Base-by-base conservation (phyloP, 1,140 invertebrate genomes). In the Drosophila pectinifera region DNA sequence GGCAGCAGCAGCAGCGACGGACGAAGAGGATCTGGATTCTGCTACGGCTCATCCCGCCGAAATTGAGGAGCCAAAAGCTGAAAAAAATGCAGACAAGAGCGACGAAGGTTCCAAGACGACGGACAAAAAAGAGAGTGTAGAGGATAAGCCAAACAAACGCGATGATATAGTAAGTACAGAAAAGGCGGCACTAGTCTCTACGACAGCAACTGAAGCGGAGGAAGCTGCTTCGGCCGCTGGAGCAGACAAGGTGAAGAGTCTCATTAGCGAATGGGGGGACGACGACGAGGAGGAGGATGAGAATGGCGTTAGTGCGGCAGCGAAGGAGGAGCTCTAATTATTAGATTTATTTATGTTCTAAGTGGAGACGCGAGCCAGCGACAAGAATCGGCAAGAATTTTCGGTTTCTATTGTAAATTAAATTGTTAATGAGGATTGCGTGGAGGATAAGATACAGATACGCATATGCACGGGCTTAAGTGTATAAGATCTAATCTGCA, bases 321-420 rank as follows among this genome's bases (percentile, higher is more conserved):
- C 81, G 68, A 86, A 90, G 36, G 81, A 74, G 65, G 72, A 90
- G 46, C 85, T 91, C 73, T 91, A 83, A 91, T 74, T 84, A 73
- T 61, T 90, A 90, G 82, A 91, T 81, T 91, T 91, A 91, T 80
- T 90, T 91, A 84, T 85, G 72, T 91, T 91, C 73, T 90, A 91
- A 91, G 80, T 74, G 53, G 41, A 73, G 64, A 59, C 63, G 45
- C 62, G 61, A 42, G 46, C 20, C 38, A 73, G 26, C 46, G 8
- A n/a, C n/a, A n/a, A n/a, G 53, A 34, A 36, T 45, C 48, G 51
- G 43, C 43, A 28, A 20, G 57, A 64, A 61, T 82, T 80, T 80
- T 86, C 62, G 83, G 83, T 86, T 88, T 86, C 83, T 61, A 79
- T 58, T 86, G 83, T 86, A 86, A 88, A 86, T 86, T 76, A 49